Conservation (phyloP, 2,113 vertebrate genomes). For the Galemys pyrenaicus region DNA sequence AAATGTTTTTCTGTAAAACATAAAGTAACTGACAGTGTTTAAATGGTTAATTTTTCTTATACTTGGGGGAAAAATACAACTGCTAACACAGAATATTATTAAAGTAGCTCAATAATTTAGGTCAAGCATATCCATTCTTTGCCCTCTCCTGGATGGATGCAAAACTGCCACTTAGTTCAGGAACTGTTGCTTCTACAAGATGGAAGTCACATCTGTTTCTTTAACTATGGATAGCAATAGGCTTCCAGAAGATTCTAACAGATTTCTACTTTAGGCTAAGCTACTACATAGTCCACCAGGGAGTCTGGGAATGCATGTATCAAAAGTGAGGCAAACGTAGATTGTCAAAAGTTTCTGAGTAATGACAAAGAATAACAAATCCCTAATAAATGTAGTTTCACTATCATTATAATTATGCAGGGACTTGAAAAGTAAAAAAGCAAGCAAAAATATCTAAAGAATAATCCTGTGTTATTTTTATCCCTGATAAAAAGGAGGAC, state of each 20-base stretch:
- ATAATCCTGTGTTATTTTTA: not conserved
- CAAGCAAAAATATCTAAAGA: not conserved
- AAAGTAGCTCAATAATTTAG: not conserved
- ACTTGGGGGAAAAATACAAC: not conserved
- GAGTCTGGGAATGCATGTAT: not conserved
- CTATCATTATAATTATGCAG: not conserved
- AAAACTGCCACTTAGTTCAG: not conserved
- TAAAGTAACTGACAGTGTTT: not conserved
- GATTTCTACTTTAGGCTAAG: not conserved
- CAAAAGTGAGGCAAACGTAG: not conserved
- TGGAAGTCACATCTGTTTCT: not conserved
- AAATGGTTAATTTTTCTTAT: not conserved
- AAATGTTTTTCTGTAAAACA: not conserved
- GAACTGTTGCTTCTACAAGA: not conserved
- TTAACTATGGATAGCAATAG: not conserved
- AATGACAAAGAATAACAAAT: not conserved
- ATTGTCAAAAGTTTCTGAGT: not conserved
- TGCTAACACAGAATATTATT: not conserved
- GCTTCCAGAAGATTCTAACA: not conserved
- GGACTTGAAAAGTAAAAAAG: not conserved
- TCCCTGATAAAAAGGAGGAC: not conserved
- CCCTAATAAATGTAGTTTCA: not conserved
- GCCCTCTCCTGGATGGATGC: not conserved
- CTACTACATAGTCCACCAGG: not conserved
- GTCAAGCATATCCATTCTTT: not conserved